phyloP scores from a whole-genome alignment of 2,888 invertebrate genomes.

The Nasonovia ribisnigri region DNA sequence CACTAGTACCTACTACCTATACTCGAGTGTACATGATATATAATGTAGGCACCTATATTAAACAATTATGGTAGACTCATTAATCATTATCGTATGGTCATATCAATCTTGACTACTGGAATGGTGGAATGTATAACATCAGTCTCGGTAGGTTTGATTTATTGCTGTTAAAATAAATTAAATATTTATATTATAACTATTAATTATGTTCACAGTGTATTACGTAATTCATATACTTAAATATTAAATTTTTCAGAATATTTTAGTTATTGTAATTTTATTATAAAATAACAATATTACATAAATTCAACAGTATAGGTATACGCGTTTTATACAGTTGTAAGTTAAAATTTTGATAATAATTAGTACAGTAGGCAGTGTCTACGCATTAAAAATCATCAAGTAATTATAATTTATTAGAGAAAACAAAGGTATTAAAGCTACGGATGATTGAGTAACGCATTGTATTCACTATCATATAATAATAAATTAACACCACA shows the following conservation, averaged over 20 bases:
- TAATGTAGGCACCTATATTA: neutral
- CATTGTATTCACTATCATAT: neutral
- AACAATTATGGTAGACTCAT: neutral
- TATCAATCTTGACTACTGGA: neutral
- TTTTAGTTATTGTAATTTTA: neutral
- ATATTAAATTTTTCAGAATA: neutral
- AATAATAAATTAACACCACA: neutral
- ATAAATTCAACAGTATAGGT: neutral
- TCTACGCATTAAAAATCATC: neutral
- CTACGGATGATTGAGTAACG: neutral
- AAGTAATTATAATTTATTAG: neutral
- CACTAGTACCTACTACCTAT: neutral
- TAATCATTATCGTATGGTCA: neutral
- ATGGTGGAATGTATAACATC: neutral
- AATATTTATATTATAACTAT: conserved; percentile 4
- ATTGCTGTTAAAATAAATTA: neutral
- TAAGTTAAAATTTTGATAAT: neutral
- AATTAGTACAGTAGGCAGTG: neutral
- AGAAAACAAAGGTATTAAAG: neutral
- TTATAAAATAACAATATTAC: neutral
- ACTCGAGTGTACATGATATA: neutral
- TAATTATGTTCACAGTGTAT: neutral
- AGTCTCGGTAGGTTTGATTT: neutral
- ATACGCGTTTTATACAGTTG: neutral
- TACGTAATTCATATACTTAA: neutral